These are phyloP conservation scores for Rhagonycha fulva DNA, from an alignment of 2,888 invertebrate species.

Conservation along the genomic window DNA sequence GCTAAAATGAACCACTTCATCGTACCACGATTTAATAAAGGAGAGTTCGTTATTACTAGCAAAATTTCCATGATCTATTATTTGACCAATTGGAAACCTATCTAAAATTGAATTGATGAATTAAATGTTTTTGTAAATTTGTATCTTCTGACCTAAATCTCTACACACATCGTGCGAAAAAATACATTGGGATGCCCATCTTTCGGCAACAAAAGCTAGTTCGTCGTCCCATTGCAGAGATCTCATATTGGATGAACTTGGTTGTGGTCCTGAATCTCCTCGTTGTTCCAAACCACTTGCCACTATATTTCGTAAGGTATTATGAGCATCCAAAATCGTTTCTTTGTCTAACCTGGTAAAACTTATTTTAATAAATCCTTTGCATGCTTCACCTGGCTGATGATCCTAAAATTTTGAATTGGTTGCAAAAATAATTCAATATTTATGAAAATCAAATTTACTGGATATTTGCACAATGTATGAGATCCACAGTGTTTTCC, in stretches of 20 bases:
- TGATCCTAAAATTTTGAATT: slow-evolving; percentile 15
- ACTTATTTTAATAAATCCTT: slow-evolving; percentile 41
- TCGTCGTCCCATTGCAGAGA: slow-evolving; percentile 53
- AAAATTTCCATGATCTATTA: slow-evolving; percentile 48
- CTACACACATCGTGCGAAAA: slow-evolving; percentile 52
- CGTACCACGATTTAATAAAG: slow-evolving; percentile 49
- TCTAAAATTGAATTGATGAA: slow-evolving; percentile 36
- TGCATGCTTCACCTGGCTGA: slow-evolving; percentile 38
- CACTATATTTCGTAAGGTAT: slow-evolving; percentile 51
- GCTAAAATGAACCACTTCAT: slow-evolving; percentile 47
- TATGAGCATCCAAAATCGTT: slow-evolving; percentile 53
- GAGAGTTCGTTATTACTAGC: slow-evolving; percentile 43
- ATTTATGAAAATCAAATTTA: slow-evolving; percentile 4
- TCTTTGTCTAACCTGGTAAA: slow-evolving; percentile 49
- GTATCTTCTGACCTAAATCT: slow-evolving; percentile 41
- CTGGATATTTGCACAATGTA: slow-evolving; percentile 44
- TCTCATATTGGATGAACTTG: slow-evolving; percentile 51
- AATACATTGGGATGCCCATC: slow-evolving; percentile 55
- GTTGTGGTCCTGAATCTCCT: slow-evolving; percentile 53
- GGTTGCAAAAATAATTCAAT: not conserved
- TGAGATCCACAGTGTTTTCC: slow-evolving; percentile 46
- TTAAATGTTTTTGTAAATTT: slow-evolving; percentile 7
- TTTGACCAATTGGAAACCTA: slow-evolving; percentile 55
- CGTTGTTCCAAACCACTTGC: slow-evolving; percentile 48
- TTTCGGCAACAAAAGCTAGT: slow-evolving; percentile 51